Evolutionary conservation across 2,888 invertebrate species (phyloP), one percentile per base, ranked within the genome.

Genomic region (Gisinianus flammeolus): DNA sequence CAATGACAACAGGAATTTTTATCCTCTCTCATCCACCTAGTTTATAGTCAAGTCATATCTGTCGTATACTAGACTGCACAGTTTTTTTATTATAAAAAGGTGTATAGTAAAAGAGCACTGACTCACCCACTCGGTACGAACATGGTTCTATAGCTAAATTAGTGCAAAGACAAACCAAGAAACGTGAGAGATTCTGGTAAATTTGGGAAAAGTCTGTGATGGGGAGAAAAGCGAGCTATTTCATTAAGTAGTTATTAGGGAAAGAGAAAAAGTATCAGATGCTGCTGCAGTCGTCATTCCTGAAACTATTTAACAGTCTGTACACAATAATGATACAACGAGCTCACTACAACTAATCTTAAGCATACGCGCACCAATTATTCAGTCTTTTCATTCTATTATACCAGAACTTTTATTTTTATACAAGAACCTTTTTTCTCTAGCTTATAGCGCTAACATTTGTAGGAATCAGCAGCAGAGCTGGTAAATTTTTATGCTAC

Each of bases 1-100:
- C 22, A 77, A 76, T 76, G 67, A 76, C 76, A 64, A 54, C 33
- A 76, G n/a, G 70, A 70, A 54, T 52, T 54, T 26, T 31, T 54
- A 1, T 2, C 30, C 28, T 56, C 52, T 54, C 54, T 26, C 44
- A 12, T 70, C n/a, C 54, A 54, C 19, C 16, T 54, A 54, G 54
- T 4, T n/a, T 16, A 44, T 54, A 54, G 8, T n/a, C 3, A n/a
- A 12, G 54, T 54, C 6, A n/a, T 54, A n/a, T n/a, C n/a, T n/a
- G n/a, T n/a, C n/a, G n/a, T n/a, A n/a, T n/a, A n/a, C n/a, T n/a
- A n/a, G n/a, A n/a, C n/a, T n/a, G n/a, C n/a, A n/a, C n/a, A n/a
- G n/a, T n/a, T n/a, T n/a, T n/a, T n/a, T n/a, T n/a, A n/a, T n/a
- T n/a, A n/a, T n/a, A n/a, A n/a, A n/a, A n/a, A n/a, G n/a, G n/a